These are phyloP conservation scores for Paedocypris sp. DNA, from an alignment of 2,113 vertebrate species.

Conservation along the genomic window DNA sequence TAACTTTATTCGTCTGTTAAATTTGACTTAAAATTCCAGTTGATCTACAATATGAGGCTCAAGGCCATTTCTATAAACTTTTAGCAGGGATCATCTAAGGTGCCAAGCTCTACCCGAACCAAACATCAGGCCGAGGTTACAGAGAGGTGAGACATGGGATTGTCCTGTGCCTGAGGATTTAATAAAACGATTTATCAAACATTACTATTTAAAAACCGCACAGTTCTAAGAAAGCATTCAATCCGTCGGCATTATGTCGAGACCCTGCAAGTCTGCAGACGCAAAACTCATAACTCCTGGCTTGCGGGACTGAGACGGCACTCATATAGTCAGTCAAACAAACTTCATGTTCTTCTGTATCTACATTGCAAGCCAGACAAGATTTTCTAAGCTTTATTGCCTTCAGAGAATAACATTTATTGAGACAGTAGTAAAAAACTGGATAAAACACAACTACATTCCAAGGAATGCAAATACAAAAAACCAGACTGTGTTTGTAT, in stretches of 20 bases:
- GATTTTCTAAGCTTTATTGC: neutral
- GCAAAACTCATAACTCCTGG: neutral
- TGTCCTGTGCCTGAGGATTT: no score
- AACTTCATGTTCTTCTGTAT: neutral
- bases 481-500: no score
- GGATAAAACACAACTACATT: neutral
- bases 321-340: neutral
- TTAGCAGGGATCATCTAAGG: neutral
- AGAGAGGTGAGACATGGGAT: conserved; percentile 5
- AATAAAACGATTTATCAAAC: no score
- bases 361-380: neutral
- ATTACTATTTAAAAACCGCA: neutral
- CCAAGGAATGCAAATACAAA: neutral
- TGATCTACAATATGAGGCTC: neutral
- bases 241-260: neutral
- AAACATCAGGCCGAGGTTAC: conserved; percentile 1
- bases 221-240: neutral
- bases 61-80: neutral
- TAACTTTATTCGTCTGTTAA: no score
- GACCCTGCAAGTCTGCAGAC: neutral
- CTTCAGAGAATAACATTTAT: neutral
- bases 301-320: neutral
- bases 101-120: neutral
- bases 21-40: conserved; percentile 15
- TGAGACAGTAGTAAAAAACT: neutral